Evolutionary conservation across 2,113 vertebrate species (phyloP).

Genomic region (Phoenicopterus ruber): DNA sequence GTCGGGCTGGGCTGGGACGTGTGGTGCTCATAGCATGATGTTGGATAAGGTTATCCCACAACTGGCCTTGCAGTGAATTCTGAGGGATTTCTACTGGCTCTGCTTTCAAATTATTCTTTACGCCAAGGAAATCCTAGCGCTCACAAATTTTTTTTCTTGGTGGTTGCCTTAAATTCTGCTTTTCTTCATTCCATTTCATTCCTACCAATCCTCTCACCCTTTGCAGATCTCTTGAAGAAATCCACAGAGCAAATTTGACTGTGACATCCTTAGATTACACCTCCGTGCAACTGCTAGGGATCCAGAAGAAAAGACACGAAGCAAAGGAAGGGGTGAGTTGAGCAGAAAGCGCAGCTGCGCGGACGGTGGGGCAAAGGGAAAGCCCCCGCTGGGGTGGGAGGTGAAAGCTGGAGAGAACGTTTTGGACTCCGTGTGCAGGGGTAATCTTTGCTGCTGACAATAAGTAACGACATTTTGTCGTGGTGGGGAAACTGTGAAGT

Average conservation of each 20-base stretch:
- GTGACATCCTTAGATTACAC: neutral
- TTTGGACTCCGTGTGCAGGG: neutral
- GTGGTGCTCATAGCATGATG: fast-evolving
- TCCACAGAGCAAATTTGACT: neutral
- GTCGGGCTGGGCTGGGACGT: neutral
- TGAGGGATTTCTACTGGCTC: neutral
- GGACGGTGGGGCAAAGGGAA: neutral
- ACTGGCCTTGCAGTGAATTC: neutral
- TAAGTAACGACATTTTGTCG: slow-evolving; percentile 1
- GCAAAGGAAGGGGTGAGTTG: neutral
- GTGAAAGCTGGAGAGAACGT: neutral
- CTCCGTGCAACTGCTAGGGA: neutral
- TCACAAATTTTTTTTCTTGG: neutral
- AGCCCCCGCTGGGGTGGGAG: neutral
- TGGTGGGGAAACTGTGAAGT: neutral
- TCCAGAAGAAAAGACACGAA: neutral
- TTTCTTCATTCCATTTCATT: neutral
- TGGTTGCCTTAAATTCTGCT: neutral
- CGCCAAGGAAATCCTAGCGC: neutral
- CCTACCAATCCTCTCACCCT: neutral
- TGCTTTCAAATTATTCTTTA: neutral
- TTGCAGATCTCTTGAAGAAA: neutral
- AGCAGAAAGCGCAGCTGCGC: neutral
- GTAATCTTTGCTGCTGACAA: neutral
- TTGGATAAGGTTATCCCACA: neutral